phyloP scores from a whole-genome alignment of 1,140 invertebrate genomes.

The Zophobas morio region DNA sequence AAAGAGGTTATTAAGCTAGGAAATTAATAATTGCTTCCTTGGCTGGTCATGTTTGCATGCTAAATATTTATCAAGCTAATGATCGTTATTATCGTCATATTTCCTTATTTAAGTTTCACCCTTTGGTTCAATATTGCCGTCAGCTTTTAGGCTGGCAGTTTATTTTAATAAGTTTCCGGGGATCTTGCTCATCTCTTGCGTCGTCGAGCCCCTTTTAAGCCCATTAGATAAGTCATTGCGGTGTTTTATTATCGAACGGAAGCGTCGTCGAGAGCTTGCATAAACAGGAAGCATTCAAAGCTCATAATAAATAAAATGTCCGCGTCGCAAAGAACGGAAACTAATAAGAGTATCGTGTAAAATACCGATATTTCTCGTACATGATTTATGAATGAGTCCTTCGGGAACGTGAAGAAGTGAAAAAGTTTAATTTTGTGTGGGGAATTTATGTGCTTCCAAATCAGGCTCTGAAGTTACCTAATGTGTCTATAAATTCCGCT shows the following conservation, averaged over 20 bases:
- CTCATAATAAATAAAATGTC: constrained; percentile 38
- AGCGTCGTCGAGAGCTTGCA: neutral
- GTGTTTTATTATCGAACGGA: constrained; percentile 18
- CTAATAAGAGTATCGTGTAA: constrained; percentile 35
- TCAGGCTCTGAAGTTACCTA: constrained; percentile 49
- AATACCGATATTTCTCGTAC: constrained; percentile 42
- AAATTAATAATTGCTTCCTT: constrained; percentile 45
- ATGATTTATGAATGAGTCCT: constrained; percentile 48
- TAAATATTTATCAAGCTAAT: constrained; percentile 49
- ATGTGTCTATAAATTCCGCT: constrained; percentile 52
- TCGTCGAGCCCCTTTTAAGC: constrained; percentile 4
- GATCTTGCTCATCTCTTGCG: constrained; percentile 31
- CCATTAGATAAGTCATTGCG: constrained; percentile 31
- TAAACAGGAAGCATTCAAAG: constrained; percentile 21
- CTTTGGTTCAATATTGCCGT: constrained; percentile 47
- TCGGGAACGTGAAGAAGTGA: constrained; percentile 42
- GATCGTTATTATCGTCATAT: constrained; percentile 50
- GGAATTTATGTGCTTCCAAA: constrained; percentile 51
- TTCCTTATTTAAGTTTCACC: constrained; percentile 50
- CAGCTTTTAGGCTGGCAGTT: constrained; percentile 36
- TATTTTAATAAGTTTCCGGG: constrained; percentile 47
- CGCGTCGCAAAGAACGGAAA: constrained; percentile 28
- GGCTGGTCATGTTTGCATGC: constrained; percentile 41
- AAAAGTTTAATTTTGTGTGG: constrained; percentile 53
- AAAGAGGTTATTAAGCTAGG: constrained; percentile 25